Conservation (phyloP, 1,140 invertebrate genomes). For the Drosophila ercepeae region DNA sequence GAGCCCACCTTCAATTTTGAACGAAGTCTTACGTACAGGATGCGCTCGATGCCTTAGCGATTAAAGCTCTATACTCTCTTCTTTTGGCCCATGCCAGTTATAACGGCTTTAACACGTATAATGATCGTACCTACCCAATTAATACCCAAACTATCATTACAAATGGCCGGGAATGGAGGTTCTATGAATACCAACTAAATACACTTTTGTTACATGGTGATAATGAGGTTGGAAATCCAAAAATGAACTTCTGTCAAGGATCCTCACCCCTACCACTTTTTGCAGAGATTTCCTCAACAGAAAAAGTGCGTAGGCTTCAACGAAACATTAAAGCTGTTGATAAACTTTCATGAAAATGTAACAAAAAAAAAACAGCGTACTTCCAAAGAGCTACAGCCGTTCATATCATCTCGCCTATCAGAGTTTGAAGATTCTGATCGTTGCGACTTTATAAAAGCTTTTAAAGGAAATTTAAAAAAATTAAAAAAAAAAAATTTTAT, state of each 20-base stretch:
- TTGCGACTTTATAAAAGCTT: conserved; percentile 88
- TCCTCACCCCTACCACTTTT: conserved; percentile 89
- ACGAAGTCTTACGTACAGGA: conserved; percentile 85
- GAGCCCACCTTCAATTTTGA: conserved; percentile 85
- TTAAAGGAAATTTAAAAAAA: no score
- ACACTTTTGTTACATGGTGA: conserved; percentile 89
- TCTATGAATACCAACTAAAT: conserved; percentile 95
- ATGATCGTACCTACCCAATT: conserved; percentile 95
- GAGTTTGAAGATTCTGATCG: conserved; percentile 88
- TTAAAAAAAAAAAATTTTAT: no score
- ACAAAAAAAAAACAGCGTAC: conserved; percentile 87
- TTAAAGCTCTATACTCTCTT: conserved; percentile 92
- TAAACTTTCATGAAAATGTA: conserved; percentile 90
- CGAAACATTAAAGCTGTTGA: conserved; percentile 89
- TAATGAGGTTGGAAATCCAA: conserved; percentile 87
- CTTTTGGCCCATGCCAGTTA: conserved; percentile 91
- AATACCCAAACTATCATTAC: conserved; percentile 93
- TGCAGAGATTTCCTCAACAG: conserved; percentile 88
- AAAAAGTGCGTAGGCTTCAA: conserved; percentile 91
- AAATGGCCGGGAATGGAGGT: conserved; percentile 92
- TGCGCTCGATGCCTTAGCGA: conserved; percentile 88
- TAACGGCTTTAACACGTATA: conserved; percentile 94
- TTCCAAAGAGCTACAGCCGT: conserved; percentile 88
- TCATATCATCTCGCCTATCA: conserved; percentile 87
- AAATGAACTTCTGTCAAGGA: conserved; percentile 93